Conservation (phyloP, 2,888 invertebrate species). For the Drosophila aldrichi region DNA sequence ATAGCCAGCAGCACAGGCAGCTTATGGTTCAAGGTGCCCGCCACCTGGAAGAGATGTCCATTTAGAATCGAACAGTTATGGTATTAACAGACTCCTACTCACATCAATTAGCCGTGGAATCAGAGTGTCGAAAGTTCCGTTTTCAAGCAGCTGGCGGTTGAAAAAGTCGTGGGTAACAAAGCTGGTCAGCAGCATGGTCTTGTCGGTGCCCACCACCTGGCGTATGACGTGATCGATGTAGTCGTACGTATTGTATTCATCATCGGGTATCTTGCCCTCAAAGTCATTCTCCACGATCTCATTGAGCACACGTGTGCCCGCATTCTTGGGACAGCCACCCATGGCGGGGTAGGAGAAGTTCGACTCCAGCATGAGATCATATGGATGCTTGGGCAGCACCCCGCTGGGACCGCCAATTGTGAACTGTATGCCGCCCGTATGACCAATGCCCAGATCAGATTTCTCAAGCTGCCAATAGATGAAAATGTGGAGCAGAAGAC, state of each 20-base stretch:
- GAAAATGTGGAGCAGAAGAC: background rate
- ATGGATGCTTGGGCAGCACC: slow-evolving; percentile 82
- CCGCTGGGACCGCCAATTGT: slow-evolving; percentile 84
- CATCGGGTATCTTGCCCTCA: slow-evolving; percentile 81
- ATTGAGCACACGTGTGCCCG: slow-evolving; percentile 78
- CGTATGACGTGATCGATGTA: slow-evolving; percentile 83
- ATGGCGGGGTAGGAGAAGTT: slow-evolving; percentile 82
- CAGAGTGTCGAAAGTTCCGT: slow-evolving; percentile 85
- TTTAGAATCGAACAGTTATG: background rate
- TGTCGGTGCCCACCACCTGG: slow-evolving; percentile 84
- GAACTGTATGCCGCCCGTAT: slow-evolving; percentile 83
- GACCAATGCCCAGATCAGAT: slow-evolving; percentile 79
- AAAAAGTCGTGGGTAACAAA: slow-evolving; percentile 85
- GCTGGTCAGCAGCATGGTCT: slow-evolving; percentile 85
- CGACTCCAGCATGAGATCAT: slow-evolving; percentile 75
- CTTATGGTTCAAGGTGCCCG: slow-evolving; percentile 86
- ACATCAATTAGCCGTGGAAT: slow-evolving; percentile 86
- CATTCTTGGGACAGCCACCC: slow-evolving; percentile 83
- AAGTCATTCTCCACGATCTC: slow-evolving; percentile 83
- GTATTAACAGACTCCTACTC: slow-evolving; percentile 51
- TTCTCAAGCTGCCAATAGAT: slow-evolving; percentile 72
- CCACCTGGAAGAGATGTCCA: slow-evolving; percentile 81
- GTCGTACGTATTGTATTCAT: slow-evolving; percentile 75
- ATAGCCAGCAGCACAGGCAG: slow-evolving; percentile 85
- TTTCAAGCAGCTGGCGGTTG: slow-evolving; percentile 81